Conservation (phyloP, 2,113 vertebrate genomes). For the Ptyas mucosa region DNA sequence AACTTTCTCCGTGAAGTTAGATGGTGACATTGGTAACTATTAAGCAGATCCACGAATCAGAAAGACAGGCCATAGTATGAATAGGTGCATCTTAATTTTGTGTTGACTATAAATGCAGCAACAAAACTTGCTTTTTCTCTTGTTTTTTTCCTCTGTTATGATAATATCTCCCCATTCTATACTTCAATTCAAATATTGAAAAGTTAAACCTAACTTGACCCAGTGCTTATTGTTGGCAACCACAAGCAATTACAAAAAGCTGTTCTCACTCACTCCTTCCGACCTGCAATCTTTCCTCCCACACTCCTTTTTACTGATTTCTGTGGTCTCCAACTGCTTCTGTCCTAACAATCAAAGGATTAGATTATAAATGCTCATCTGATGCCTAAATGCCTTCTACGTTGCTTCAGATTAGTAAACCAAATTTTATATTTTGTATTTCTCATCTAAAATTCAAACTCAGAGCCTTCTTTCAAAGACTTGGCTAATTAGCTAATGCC, state of each 20-base stretch:
- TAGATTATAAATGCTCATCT: not conserved
- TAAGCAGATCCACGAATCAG: not conserved
- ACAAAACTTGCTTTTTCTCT: not conserved
- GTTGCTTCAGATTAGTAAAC: not conserved
- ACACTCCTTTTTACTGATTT: not conserved
- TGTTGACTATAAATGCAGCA: not conserved
- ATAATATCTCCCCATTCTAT: not conserved
- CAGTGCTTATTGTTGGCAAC: not conserved
- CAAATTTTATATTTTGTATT: not conserved
- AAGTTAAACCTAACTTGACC: not conserved
- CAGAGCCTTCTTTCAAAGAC: constrained; percentile 7
- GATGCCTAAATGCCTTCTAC: not conserved
- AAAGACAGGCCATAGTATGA: not conserved
- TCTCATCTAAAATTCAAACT: constrained; percentile 18
- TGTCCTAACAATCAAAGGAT: not conserved
- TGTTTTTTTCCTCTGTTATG: not conserved
- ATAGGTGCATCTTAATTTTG: not conserved
- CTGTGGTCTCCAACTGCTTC: not conserved
- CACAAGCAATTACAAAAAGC: not conserved
- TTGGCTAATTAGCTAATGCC: constrained; percentile 19
- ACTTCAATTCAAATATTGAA: not conserved
- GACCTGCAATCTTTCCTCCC: not conserved
- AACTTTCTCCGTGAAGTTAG: not conserved
- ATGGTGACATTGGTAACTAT: not conserved
- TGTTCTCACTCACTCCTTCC: not conserved